Evolutionary conservation across 2,113 vertebrate species (phyloP), one percentile per base, ranked within the genome.

Genomic region (Gallinago paraguaiae): DNA sequence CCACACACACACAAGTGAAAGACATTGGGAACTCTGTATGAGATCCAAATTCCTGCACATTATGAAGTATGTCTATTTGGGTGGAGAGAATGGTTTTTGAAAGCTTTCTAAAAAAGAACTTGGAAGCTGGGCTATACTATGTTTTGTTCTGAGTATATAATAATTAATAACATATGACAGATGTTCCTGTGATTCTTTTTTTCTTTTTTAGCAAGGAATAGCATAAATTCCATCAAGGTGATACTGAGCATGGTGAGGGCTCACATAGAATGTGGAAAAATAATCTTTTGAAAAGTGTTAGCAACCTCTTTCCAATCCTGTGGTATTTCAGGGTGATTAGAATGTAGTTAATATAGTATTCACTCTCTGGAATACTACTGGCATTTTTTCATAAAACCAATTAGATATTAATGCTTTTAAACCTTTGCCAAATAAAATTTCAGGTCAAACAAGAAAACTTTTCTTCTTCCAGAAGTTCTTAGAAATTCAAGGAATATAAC

Each of bases 371-470:
- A 95, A 31, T 54, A 27, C 35, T 85, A 88, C 23, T n/a, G 43
- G 80, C 79, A 53, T 75, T 81, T 93, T 81, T 80, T 63, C 35
- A 88, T 93, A 91, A 64, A 72, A 92, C 92, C 4, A 41, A 96
- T 82, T 48, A 77, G 63, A 87, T 88, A 88, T 76, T 90, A 88
- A 74, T 87, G 76, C 18, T 69, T 90, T 69, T 92, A 91, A 92
- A 74, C 25, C 39, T 82, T 95, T 92, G 59, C 50, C 19, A 89
- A 93, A 96, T 50, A 80, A 92, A 97, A 93, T 77, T 45, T 45
- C 24, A 85, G 41, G 30, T 81, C 69, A 88, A 93, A 87, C 14
- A 81, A 97, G n/a, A 60, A 92, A 71, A 91, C 28, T 60, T 83
- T 57, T 74, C 14, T 60, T 88, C 46, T 15, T 94, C 4, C 50